Percentiles rank a stretch among this genome's conserved stretches.
Evolutionary conservation across 2,113 vertebrate species (phyloP).

Genomic region (Tinamus guttatus): DNA sequence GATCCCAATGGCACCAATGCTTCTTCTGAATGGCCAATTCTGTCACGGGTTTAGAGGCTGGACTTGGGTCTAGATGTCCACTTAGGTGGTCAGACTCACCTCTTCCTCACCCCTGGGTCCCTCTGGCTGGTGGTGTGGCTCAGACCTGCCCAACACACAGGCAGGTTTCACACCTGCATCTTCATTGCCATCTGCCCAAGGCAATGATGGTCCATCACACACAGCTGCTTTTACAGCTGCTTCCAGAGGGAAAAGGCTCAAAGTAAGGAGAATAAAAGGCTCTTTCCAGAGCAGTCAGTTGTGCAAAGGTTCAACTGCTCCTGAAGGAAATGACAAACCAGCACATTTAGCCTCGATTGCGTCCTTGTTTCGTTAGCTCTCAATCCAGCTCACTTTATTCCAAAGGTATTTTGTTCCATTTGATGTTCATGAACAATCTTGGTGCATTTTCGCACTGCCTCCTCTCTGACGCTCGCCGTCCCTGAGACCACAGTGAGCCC

Average conservation of each 20-base stretch:
- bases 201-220: not conserved
- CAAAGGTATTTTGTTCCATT: not conserved
- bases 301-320: not conserved
- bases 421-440: not conserved
- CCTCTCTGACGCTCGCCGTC: not conserved
- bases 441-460: fast-evolving
- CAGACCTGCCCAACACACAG: no score
- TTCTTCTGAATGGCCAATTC: no score
- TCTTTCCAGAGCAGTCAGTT: not conserved
- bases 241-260: not conserved
- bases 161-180: no score
- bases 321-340: not conserved
- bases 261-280: not conserved
- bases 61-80: no score
- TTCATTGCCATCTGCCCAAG: fast-evolving
- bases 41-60: no score
- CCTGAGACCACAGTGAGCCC: not conserved
- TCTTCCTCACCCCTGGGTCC: no score
- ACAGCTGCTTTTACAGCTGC: not conserved
- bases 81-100: no score
- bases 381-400: fast-evolving
- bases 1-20: not conserved
- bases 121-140: no score
- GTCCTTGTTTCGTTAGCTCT: not conserved
- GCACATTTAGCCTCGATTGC: not conserved